Conservation (phyloP, 23 tunicate species). For the Phallusia fumigata region DNA sequence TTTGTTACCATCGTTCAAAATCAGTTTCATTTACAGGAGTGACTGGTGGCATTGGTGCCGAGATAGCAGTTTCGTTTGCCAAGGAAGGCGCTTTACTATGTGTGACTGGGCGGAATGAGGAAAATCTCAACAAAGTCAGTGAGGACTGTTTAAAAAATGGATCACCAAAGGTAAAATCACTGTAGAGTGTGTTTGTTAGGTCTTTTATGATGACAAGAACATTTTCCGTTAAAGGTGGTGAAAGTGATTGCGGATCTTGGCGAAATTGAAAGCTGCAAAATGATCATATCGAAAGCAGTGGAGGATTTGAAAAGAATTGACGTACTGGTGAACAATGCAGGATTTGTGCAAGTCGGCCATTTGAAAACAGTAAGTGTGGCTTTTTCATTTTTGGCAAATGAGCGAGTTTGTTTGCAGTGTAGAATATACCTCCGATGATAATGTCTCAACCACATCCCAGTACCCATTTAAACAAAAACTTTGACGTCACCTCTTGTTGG, state of each 20-base stretch:
- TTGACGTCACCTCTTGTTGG: no score
- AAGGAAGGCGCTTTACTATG: neutral
- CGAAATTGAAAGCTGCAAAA: neutral
- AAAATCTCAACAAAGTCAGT: neutral
- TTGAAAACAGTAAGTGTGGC: neutral
- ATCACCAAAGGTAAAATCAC: neutral
- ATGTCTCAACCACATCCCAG: no score
- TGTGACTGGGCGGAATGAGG: neutral
- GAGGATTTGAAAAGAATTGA: neutral
- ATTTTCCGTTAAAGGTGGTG: neutral
- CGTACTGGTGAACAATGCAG: neutral
- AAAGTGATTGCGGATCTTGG: constrained; percentile 4
- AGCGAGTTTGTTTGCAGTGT: no score
- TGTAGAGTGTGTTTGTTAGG: neutral
- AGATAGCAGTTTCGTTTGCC: neutral
- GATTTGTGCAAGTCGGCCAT: neutral
- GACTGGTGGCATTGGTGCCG: neutral
- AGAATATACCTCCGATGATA: no score
- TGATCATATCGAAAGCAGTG: neutral
- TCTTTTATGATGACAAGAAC: no score
- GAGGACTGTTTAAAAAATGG: neutral
- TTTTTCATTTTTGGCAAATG: no score
- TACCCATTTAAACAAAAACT: no score
- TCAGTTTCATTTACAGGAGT: neutral
- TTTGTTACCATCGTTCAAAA: no score